Conservation (phyloP, 2,797 vertebrate genomes). For the Anabas testudineus region DNA sequence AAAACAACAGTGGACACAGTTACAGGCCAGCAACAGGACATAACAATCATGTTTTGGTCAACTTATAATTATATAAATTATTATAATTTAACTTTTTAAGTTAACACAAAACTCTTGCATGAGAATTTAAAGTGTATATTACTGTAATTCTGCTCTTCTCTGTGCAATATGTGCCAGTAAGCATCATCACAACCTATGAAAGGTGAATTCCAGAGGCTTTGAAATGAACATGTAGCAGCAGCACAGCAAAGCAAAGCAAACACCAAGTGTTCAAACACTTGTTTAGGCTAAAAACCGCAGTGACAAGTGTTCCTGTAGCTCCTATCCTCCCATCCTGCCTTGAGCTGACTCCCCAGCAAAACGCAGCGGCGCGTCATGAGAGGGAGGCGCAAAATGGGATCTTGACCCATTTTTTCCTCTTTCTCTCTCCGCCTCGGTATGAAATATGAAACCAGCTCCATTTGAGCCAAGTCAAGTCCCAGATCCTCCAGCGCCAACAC, state of each 20-base stretch:
- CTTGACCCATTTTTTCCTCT: slow-evolving; percentile 62
- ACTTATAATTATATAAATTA: no score
- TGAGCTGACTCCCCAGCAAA: slow-evolving; percentile 9
- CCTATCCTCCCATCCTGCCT: neutral
- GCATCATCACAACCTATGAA: slow-evolving; percentile 1
- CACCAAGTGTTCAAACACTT: neutral
- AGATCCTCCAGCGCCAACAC: slow-evolving; percentile 65
- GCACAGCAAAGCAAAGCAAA: slow-evolving; percentile 1
- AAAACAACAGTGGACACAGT: no score
- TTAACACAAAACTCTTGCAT: no score
- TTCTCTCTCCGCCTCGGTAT: slow-evolving; percentile 67
- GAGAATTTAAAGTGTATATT: no score
- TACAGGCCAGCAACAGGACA: no score
- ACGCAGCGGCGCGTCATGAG: slow-evolving; percentile 30
- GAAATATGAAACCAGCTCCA: slow-evolving; percentile 84
- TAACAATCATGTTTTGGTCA: no score
- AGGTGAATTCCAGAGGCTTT: slow-evolving; percentile 25
- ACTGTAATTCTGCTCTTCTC: neutral
- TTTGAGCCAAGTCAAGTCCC: slow-evolving; percentile 70
- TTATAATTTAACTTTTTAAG: no score
- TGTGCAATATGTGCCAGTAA: slow-evolving; percentile 3
- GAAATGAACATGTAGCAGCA: slow-evolving; percentile 10
- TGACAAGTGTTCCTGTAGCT: neutral
- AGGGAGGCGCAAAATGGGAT: slow-evolving; percentile 72
- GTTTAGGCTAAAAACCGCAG: neutral